Conservation (phyloP, 2,113 vertebrate species). For the Dunckerocampus dactyliophorus region DNA sequence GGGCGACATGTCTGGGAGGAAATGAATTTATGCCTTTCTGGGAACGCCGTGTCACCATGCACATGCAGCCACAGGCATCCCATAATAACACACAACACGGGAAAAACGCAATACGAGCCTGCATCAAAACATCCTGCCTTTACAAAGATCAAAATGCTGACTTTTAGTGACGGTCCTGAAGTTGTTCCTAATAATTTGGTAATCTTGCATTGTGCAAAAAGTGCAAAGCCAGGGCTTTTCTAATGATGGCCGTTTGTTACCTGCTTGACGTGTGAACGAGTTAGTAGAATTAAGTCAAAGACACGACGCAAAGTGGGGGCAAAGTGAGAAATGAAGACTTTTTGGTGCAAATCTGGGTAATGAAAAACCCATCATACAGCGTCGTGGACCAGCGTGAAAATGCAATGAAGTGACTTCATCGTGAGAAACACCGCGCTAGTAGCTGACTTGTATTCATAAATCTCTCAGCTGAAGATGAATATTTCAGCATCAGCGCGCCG, state of each 20-base stretch:
- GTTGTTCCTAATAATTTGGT: no score
- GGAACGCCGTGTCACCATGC: not conserved
- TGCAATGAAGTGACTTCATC: not conserved
- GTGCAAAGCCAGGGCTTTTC: no score
- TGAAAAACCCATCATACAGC: not conserved
- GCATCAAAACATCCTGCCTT: not conserved
- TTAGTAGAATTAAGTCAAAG: not conserved
- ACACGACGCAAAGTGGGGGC: not conserved
- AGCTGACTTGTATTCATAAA: constrained; percentile 62
- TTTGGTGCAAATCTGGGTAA: not conserved
- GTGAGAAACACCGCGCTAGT: constrained; percentile 23
- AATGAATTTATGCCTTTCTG: constrained; percentile 32
- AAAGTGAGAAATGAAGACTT: not conserved
- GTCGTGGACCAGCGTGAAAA: not conserved
- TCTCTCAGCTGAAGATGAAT: constrained; percentile 52
- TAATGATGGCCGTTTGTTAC: not conserved
- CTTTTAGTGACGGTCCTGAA: no score
- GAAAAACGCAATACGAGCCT: not conserved
- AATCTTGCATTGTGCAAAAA: no score
- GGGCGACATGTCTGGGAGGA: constrained; percentile 26
- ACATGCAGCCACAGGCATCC: not conserved
- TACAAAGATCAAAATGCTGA: no score
- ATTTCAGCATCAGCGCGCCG: constrained; percentile 38
- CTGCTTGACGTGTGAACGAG: not conserved
- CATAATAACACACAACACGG: not conserved